Conservation (phyloP, 2,888 invertebrate species). For the Onchidella celtica region DNA sequence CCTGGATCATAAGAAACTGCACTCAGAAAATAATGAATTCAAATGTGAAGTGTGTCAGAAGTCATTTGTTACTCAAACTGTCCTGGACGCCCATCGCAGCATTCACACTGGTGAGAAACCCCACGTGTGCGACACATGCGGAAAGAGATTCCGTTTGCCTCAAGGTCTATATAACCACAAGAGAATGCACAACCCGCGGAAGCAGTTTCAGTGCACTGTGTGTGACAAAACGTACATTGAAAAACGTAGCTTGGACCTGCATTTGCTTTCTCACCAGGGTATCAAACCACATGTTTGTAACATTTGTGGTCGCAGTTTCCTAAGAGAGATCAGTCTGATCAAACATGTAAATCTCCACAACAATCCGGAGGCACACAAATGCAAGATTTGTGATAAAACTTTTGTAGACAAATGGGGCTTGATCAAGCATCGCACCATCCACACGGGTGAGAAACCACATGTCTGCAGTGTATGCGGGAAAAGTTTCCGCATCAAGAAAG, state of each 20-base stretch:
- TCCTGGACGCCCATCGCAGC: constrained; percentile 37
- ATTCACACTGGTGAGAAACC: constrained; percentile 49
- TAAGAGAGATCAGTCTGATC: constrained; percentile 17
- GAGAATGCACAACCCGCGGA: constrained; percentile 22
- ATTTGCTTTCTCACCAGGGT: constrained; percentile 52
- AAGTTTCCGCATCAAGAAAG: constrained; percentile 44
- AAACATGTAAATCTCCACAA: constrained; percentile 41
- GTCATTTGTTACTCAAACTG: constrained; percentile 20
- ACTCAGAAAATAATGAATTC: constrained; percentile 23
- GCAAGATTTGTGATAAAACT: constrained; percentile 33
- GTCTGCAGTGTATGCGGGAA: constrained; percentile 37
- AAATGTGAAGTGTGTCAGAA: constrained; percentile 37
- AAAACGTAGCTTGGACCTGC: constrained; percentile 45
- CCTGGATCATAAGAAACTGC: constrained; percentile 35
- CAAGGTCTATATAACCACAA: constrained; percentile 39
- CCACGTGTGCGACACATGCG: constrained; percentile 40
- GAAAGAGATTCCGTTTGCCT: constrained; percentile 34
- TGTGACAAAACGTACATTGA: constrained; percentile 51
- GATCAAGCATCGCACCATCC: constrained; percentile 41
- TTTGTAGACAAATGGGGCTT: constrained; percentile 51
- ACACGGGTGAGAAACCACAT: constrained; percentile 49
- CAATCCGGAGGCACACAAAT: constrained; percentile 30
- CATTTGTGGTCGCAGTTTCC: constrained; percentile 51
- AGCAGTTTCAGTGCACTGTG: constrained; percentile 21
- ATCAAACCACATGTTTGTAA: constrained; percentile 52